Percentiles rank a stretch among this genome's conserved stretches.
Conservation (phyloP, 2,797 vertebrate genomes). For the Danio jaintianensis region DNA sequence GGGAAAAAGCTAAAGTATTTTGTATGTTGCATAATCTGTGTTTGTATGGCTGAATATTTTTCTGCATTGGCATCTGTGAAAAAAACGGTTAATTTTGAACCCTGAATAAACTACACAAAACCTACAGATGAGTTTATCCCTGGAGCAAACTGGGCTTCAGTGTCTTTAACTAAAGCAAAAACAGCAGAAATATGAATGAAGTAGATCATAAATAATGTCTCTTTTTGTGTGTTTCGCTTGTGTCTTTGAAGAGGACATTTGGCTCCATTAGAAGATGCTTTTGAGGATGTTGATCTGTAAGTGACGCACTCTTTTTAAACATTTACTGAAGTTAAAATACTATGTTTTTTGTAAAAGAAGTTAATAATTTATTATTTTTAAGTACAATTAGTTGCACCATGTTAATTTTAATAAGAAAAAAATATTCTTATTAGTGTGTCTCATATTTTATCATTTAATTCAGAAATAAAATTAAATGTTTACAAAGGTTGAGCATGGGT, state of each 20-base stretch:
- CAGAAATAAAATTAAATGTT: too few relatives aligned
- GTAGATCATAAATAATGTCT: neutral
- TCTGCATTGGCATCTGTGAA: neutral
- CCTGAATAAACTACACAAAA: neutral
- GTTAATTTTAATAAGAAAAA: too few relatives aligned
- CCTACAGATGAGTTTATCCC: neutral
- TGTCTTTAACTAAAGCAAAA: neutral
- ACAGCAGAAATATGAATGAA: neutral
- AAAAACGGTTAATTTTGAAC: neutral
- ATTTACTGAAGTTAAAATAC: neutral
- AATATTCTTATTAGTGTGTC: too few relatives aligned
- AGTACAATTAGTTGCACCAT: too few relatives aligned
- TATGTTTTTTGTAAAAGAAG: too few relatives aligned
- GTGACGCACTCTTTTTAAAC: constrained; percentile 53
- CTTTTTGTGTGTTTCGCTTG: constrained; percentile 22
- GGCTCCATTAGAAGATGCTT: constrained; percentile 77
- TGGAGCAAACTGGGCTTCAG: neutral
- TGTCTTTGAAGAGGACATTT: constrained; percentile 75
- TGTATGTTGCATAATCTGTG: neutral
- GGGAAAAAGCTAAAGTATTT: neutral
- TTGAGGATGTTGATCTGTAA: constrained; percentile 81
- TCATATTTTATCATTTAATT: too few relatives aligned
- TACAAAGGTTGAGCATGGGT: too few relatives aligned
- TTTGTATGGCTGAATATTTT: neutral
- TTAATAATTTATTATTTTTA: too few relatives aligned